Base-by-base conservation (phyloP, 2,888 invertebrate genomes). In the Cheilosia soror region DNA sequence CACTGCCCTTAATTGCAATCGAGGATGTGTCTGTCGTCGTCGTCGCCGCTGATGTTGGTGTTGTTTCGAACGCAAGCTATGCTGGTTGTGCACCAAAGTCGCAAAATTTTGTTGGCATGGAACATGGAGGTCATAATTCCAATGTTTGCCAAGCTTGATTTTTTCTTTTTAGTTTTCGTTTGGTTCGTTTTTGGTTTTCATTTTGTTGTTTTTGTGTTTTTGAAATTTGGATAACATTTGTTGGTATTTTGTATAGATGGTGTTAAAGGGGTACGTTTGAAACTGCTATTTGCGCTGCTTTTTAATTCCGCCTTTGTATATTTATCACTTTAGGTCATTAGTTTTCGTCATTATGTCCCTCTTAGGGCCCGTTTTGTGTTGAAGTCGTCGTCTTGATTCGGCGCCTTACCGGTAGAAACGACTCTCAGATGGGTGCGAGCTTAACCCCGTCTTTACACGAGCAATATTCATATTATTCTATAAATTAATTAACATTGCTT, bases 41-140 rank as follows among this genome's bases (percentile, higher is more conserved):
- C 76, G 76, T 42, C 85, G 81, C 71, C 76, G 66, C 69, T 85
- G 85, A 77, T 85, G 81, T 85, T 85, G 85, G 84, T 84, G 79
- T 80, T 80, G 84, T 85, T 85, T 55, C 72, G 66, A 85, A 85
- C 58, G 81, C 85, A 81, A 85, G 85, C 81, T 80, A 80, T 84
- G 80, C 84, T 84, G 84, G 65, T 84, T 81, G 81, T 85, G 85
- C 85, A 85, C 81, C 76, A 81, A 77, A 72, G 62, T 81, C 72
- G 68, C 85, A 85, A 80, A 81, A 72, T 81, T 69, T 81, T 85
- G 55, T 81, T 85, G 76, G 85, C 81, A 85, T 53, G 85, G 81
- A 85, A 81, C 81, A 63, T 85, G 84, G 84, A 84, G 84, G 84
- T 80, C 75, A 66, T 80, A 75, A 25, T 81, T 87, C 85, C 80